Percentiles rank a stretch among this genome's conserved stretches.
These are phyloP conservation scores for Knipowitschia caucasica DNA, from an alignment of 2,797 vertebrate species.

Conservation along the genomic window DNA sequence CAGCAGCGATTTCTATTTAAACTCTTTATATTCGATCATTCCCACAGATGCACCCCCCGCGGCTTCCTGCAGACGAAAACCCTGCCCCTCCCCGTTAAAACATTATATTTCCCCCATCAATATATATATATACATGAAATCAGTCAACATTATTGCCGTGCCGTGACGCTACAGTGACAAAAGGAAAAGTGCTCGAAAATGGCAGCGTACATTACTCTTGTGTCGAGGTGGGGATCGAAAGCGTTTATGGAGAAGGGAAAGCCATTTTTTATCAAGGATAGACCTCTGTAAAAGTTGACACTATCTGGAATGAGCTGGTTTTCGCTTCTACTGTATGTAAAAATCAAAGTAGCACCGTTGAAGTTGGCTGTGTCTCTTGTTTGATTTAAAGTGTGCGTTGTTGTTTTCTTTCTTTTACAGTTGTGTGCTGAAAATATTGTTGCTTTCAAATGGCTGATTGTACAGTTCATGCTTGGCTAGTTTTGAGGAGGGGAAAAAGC, in stretches of 20 bases:
- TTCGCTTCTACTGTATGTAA: conserved; percentile 53
- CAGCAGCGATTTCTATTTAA: conserved; percentile 24
- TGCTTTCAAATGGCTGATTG: conserved; percentile 37
- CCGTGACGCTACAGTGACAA: conserved; percentile 53
- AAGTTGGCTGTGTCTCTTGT: conserved; percentile 65
- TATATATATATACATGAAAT: conserved; percentile 38
- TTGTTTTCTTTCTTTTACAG: conserved; percentile 14
- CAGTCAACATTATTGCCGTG: conserved; percentile 50
- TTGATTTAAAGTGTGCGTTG: conserved; percentile 45
- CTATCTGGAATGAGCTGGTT: conserved; percentile 49
- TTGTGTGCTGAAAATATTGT: conserved; percentile 48
- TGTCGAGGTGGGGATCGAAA: conserved; percentile 34
- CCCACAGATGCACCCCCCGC: conserved; percentile 61
- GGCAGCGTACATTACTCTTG: conserved; percentile 35
- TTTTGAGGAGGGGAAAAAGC: conserved; percentile 12
- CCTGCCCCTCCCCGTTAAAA: conserved; percentile 15
- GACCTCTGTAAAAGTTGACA: conserved; percentile 7
- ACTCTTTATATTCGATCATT: conserved; percentile 66
- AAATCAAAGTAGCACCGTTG: conserved; percentile 77
- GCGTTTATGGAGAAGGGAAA: not conserved
- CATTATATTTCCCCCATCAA: conserved; percentile 17
- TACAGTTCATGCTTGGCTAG: conserved; percentile 27
- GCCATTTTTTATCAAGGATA: not conserved
- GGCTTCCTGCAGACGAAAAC: conserved; percentile 18
- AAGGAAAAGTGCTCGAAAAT: conserved; percentile 24